These are phyloP conservation scores for Caracal caracal DNA, from an alignment of 2,113 vertebrate genomes.

Conservation along the genomic window DNA sequence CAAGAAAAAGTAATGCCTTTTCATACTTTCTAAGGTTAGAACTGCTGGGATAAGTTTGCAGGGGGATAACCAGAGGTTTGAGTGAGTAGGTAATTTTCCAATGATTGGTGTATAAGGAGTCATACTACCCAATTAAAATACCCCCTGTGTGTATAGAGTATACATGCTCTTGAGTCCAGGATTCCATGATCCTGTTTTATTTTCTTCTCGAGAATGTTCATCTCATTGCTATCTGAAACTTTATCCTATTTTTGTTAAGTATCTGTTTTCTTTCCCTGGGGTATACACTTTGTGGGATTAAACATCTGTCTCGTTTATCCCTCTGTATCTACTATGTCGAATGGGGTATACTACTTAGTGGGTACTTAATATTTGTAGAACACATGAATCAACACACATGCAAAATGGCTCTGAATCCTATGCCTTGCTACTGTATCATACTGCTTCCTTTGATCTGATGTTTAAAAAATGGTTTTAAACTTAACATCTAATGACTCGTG, in stretches of 20 bases:
- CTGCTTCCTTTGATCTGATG: not conserved
- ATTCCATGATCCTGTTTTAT: not conserved
- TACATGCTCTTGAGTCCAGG: not conserved
- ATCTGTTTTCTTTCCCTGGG: not conserved
- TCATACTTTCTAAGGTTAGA: not conserved
- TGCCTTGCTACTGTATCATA: not conserved
- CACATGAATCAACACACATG: not conserved
- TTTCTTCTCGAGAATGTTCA: not conserved
- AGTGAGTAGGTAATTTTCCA: not conserved
- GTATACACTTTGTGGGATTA: not conserved
- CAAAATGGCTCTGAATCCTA: not conserved
- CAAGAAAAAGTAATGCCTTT: not conserved
- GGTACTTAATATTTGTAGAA: not conserved
- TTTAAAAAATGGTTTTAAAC: not conserved
- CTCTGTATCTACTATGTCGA: not conserved
- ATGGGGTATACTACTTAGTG: not conserved
- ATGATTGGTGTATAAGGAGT: not conserved
- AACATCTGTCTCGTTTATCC: not conserved
- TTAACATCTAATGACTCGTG: not conserved
- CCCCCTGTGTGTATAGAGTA: not conserved
- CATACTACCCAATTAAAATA: not conserved
- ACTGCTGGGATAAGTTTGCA: not conserved
- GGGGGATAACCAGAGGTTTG: not conserved
- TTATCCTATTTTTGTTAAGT: not conserved
- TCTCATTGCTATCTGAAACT: not conserved